A percentile compares a stretch with the other conserved stretches of the same genome.
Conservation (phyloP, 92 coral and sea anemone genomes). For the Zoanthus sansibaricus region DNA sequence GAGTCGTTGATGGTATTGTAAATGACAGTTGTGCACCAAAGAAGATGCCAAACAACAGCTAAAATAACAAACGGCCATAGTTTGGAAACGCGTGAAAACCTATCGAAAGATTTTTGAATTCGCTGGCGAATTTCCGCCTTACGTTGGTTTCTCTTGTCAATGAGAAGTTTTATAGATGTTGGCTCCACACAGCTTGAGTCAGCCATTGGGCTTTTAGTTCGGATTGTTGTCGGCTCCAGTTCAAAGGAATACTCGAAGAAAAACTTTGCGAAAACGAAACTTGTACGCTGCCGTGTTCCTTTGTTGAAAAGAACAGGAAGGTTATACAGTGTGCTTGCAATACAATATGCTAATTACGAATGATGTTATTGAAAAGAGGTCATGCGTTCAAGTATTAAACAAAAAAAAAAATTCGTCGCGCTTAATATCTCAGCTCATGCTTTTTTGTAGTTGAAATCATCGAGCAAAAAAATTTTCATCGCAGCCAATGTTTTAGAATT, state of each 20-base stretch:
- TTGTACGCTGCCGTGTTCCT: too few relatives aligned
- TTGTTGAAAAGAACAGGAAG: slow-evolving; percentile 5
- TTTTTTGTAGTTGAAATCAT: not conserved
- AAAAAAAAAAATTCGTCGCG: not conserved
- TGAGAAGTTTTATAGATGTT: slow-evolving; percentile 23
- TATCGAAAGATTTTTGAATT: not conserved
- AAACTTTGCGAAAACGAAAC: not conserved
- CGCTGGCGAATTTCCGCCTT: slow-evolving; percentile 7
- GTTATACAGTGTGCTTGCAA: not conserved
- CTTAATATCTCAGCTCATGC: not conserved
- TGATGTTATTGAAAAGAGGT: not conserved
- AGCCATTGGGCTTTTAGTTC: slow-evolving; percentile 2
- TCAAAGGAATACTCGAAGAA: not conserved
- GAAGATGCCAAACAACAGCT: slow-evolving; percentile 21
- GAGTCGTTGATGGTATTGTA: slow-evolving; percentile 40
- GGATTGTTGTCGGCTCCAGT: slow-evolving; percentile 10
- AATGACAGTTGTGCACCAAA: slow-evolving; percentile 2
- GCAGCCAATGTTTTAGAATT: not conserved
- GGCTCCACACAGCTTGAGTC: not conserved
- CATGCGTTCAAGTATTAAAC: not conserved
- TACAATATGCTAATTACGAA: slow-evolving; percentile 11
- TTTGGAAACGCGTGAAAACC: slow-evolving; percentile 17
- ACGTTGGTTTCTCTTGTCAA: slow-evolving; percentile 7
- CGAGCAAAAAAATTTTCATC: not conserved
- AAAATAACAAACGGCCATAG: not conserved